Evolutionary conservation across 2,797 vertebrate genomes (phyloP).

Genomic region (Hybognathus amarus): DNA sequence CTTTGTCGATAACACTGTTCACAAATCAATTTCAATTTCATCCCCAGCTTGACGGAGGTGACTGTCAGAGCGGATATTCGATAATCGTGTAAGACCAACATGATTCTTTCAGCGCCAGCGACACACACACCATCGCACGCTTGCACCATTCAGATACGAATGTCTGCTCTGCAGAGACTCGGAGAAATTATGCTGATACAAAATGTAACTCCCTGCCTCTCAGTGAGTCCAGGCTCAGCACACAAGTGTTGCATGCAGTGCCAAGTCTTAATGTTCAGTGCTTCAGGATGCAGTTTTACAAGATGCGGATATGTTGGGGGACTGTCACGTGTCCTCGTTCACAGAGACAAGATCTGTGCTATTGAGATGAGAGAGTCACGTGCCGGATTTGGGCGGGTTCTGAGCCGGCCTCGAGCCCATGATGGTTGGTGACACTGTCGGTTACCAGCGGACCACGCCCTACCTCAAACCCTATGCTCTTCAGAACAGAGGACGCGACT

Average conservation of each 20-base stretch:
- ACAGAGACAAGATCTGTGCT: too few species aligned
- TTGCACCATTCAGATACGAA: constrained; percentile 47
- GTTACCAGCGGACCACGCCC: too few species aligned
- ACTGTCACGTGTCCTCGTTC: too few species aligned
- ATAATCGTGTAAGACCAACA: constrained; percentile 62
- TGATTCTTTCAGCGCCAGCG: constrained; percentile 57
- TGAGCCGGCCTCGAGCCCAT: too few species aligned
- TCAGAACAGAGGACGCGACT: too few species aligned
- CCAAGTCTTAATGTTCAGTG: constrained; percentile 55
- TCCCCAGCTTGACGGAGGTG: constrained; percentile 56
- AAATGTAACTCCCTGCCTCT: constrained; percentile 47
- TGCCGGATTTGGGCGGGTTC: too few species aligned
- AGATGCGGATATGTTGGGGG: background rate
- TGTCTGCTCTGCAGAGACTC: constrained; percentile 53
- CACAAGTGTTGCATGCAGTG: constrained; percentile 48
- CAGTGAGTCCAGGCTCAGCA: constrained; percentile 8
- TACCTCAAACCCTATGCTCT: too few species aligned
- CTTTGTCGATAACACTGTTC: constrained; percentile 60
- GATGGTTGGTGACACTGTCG: too few species aligned
- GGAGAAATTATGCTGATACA: constrained; percentile 57
- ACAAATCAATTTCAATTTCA: constrained; percentile 67
- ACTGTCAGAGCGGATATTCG: constrained; percentile 63
- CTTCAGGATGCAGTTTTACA: constrained; percentile 36
- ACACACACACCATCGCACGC: constrained; percentile 52
- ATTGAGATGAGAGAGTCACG: too few species aligned